These are phyloP conservation scores for Oophaga sylvatica DNA, from an alignment of 2,797 vertebrate genomes.

Conservation along the genomic window DNA sequence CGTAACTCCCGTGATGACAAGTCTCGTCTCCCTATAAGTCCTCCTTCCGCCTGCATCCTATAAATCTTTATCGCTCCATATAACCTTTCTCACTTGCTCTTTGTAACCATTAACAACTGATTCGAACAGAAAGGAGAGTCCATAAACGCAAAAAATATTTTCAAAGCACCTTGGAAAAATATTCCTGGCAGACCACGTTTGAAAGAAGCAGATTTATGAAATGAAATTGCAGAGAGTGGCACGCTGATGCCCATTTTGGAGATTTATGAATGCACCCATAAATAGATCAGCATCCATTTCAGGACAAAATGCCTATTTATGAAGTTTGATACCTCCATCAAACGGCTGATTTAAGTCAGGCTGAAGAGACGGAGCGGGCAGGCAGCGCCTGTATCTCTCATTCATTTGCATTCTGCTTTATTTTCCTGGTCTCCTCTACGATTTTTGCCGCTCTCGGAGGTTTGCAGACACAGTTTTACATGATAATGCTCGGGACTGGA, in stretches of 20 bases:
- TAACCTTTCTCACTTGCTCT: slow-evolving; percentile 8
- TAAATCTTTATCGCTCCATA: slow-evolving; percentile 28
- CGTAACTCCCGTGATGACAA: not conserved
- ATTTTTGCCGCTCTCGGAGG: slow-evolving; percentile 35
- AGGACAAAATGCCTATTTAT: slow-evolving; percentile 53
- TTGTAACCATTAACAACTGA: slow-evolving; percentile 55
- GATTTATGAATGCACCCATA: slow-evolving; percentile 53
- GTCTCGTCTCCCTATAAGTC: not conserved
- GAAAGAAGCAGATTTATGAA: slow-evolving; percentile 55
- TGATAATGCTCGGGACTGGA: slow-evolving; percentile 54
- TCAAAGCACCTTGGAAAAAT: slow-evolving; percentile 37
- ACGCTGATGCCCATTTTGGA: slow-evolving; percentile 47
- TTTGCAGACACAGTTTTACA: slow-evolving; percentile 55
- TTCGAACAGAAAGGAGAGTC: slow-evolving; percentile 26
- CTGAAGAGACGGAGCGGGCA: slow-evolving; percentile 12
- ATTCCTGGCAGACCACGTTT: slow-evolving; percentile 38
- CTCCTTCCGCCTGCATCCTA: slow-evolving; percentile 14
- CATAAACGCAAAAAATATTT: slow-evolving; percentile 43
- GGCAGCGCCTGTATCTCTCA: slow-evolving; percentile 34
- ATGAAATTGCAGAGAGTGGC: slow-evolving; percentile 49
- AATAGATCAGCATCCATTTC: slow-evolving; percentile 57
- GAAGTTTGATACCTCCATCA: slow-evolving; percentile 55
- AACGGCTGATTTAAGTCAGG: slow-evolving; percentile 48
- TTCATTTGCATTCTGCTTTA: slow-evolving; percentile 57
- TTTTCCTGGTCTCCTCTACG: slow-evolving; percentile 46